These are phyloP conservation scores for Hemithea aestivaria DNA, from an alignment of 2,888 invertebrate genomes.

Conservation along the genomic window DNA sequence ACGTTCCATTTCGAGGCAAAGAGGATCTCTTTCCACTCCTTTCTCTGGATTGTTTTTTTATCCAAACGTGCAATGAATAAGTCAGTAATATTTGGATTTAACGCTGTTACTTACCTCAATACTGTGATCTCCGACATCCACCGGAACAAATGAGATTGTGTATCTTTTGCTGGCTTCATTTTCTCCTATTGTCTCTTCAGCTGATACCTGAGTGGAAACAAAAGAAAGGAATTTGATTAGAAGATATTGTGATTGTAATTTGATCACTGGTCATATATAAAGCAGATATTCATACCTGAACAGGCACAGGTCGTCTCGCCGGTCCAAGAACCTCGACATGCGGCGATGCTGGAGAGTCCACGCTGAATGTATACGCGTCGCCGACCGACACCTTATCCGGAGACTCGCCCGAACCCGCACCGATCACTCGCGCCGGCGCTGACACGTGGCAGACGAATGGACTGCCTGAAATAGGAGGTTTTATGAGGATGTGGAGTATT, in stretches of 20 bases:
- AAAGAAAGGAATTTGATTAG: too few species aligned
- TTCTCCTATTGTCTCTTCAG: slow-evolving; percentile 70
- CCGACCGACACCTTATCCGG: slow-evolving; percentile 91
- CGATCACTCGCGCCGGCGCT: slow-evolving; percentile 90
- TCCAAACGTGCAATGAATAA: too few species aligned
- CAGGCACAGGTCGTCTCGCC: slow-evolving; percentile 84
- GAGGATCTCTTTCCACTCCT: too few species aligned
- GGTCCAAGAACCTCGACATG: slow-evolving; percentile 90
- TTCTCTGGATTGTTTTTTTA: too few species aligned
- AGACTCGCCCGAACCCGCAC: slow-evolving; percentile 89
- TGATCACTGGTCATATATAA: too few species aligned
- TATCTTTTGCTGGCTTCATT: slow-evolving; percentile 76
- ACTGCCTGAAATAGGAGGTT: slow-evolving; percentile 82
- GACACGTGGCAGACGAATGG: slow-evolving; percentile 90
- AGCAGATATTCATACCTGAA: slow-evolving; percentile 78
- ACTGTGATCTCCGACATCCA: slow-evolving; percentile 96
- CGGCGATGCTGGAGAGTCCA: slow-evolving; percentile 91
- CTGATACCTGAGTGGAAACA: slow-evolving; percentile 51
- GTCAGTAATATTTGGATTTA: too few species aligned
- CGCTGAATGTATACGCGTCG: slow-evolving; percentile 88
- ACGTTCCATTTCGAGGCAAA: too few species aligned
- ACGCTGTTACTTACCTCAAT: slow-evolving; percentile 85
- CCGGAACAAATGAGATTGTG: slow-evolving; percentile 87
- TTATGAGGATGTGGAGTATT: too few species aligned
- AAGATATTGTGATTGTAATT: too few species aligned